Conservation (phyloP, 1,140 invertebrate genomes). For the Plutomurus gul region DNA sequence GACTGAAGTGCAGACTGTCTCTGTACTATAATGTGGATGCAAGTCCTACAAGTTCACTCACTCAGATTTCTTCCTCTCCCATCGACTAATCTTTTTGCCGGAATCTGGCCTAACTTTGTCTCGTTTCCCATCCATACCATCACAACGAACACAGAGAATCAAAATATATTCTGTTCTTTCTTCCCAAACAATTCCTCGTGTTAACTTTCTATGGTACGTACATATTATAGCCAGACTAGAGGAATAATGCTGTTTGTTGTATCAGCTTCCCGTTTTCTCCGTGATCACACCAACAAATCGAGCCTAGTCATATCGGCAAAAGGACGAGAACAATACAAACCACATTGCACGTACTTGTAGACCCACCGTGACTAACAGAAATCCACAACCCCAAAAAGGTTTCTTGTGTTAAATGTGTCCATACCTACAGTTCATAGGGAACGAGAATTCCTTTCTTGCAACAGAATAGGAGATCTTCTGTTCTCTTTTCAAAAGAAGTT, state of each 20-base stretch:
- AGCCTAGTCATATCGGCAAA: not conserved
- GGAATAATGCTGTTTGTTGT: too few species aligned
- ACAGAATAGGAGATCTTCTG: not conserved
- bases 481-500: conserved; percentile 4
- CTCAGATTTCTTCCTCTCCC: not conserved
- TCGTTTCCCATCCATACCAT: not conserved
- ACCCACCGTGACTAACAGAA: not conserved
- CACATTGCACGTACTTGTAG: not conserved
- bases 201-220: too few species aligned
- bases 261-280: conserved; percentile 11
- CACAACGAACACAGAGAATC: not conserved
- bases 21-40: not conserved
- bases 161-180: not conserved
- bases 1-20: not conserved
- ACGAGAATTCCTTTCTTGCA: conserved; percentile 1
- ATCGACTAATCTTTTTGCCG: not conserved
- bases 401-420: not conserved
- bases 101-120: not conserved
- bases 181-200: too few species aligned
- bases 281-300: not conserved
- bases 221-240: too few species aligned
- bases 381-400: not conserved
- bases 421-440: not conserved
- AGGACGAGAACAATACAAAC: not conserved
- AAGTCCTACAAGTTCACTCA: not conserved